phyloP scores from a whole-genome alignment of 1,140 invertebrate species.

The Drosophila prosaltans region DNA sequence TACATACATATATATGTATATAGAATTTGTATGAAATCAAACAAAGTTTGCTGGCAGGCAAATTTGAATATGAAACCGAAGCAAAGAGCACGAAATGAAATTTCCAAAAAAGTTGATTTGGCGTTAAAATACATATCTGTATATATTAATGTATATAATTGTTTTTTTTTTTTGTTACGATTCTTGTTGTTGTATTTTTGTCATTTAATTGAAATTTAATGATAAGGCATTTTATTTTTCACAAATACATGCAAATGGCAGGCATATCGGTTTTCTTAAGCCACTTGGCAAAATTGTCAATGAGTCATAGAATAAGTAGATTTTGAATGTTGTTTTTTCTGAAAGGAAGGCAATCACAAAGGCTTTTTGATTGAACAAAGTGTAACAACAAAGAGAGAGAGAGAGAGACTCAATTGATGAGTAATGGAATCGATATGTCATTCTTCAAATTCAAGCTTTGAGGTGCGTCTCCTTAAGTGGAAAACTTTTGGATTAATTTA shows the following conservation, averaged over 20 bases:
- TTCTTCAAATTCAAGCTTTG: constrained; percentile 33
- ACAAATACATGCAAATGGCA: constrained; percentile 31
- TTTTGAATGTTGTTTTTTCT: constrained; percentile 12
- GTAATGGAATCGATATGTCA: constrained; percentile 35
- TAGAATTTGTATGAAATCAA: constrained; percentile 46
- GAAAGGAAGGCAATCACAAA: constrained; percentile 14
- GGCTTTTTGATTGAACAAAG: constrained; percentile 9
- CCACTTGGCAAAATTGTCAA: constrained; percentile 27
- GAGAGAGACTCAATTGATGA: constrained; percentile 20
- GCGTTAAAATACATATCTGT: constrained; percentile 65
- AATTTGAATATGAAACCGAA: constrained; percentile 50
- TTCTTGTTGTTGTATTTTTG: constrained; percentile 39
- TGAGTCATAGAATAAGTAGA: constrained; percentile 37
- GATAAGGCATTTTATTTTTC: constrained; percentile 64
- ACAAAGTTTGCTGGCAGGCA: constrained; percentile 48
- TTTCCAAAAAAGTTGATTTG: constrained; percentile 70
- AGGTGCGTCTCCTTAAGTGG: constrained; percentile 4
- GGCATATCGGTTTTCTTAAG: constrained; percentile 48
- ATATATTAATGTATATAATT: too few species aligned
- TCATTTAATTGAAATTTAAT: constrained; percentile 82
- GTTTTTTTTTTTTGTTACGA: constrained; percentile 34
- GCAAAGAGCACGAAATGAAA: constrained; percentile 58
- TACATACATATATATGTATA: too few species aligned
- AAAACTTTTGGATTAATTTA: not conserved
- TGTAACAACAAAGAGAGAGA: not conserved